phyloP scores from a whole-genome alignment of 2,888 invertebrate genomes.

The Scaptomyza cyrtandrae region DNA sequence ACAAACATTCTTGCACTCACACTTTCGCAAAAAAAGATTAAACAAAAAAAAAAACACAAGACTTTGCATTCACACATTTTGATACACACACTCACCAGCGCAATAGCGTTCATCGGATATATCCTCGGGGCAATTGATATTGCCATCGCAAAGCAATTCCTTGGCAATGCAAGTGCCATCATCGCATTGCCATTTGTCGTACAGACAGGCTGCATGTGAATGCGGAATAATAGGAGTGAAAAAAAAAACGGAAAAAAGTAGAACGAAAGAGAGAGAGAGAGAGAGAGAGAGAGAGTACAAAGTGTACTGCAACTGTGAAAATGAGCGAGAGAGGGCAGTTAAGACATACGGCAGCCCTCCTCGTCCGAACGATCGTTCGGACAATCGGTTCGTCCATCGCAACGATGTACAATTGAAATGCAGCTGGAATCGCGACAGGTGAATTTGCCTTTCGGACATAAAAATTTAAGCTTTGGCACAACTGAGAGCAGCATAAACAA shows the following conservation, averaged over 20 bases:
- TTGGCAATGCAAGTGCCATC: constrained; percentile 88
- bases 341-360: constrained; percentile 87
- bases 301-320: background rate
- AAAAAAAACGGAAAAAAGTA: too few species aligned
- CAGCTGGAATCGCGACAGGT: constrained; percentile 91
- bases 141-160: constrained; percentile 88
- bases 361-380: constrained; percentile 88
- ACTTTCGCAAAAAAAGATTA: background rate
- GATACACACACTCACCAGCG: constrained; percentile 79
- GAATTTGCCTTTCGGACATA: constrained; percentile 86
- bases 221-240: background rate
- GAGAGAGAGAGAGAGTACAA: constrained; percentile 6
- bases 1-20: constrained; percentile 5
- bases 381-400: constrained; percentile 91
- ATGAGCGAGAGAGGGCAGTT: constrained; percentile 1
- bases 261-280: constrained; percentile 5
- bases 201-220: constrained; percentile 87
- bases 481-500: constrained; percentile 57
- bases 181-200: constrained; percentile 90
- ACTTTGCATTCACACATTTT: background rate
- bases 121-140: constrained; percentile 89
- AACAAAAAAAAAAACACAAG: too few species aligned
- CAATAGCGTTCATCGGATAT: constrained; percentile 91
- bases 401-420: constrained; percentile 88
- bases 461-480: constrained; percentile 81